These are phyloP conservation scores for Ellobius talpinus DNA, from an alignment of 2,113 vertebrate genomes.

Conservation along the genomic window DNA sequence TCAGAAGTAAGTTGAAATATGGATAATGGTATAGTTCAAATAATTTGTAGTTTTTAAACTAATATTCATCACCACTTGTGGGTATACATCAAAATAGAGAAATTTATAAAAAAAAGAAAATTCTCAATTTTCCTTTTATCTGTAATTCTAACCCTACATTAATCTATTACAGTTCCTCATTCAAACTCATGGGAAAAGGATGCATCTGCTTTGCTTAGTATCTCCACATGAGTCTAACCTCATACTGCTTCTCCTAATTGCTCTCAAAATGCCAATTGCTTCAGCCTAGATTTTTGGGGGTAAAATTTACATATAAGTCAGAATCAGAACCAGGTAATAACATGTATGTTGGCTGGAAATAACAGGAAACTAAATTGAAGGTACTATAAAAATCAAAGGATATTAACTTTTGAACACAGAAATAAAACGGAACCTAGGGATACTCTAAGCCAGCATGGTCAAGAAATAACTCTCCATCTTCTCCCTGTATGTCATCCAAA, in stretches of 20 bases:
- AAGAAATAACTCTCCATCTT: not conserved
- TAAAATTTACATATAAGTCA: not conserved
- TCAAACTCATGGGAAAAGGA: not conserved
- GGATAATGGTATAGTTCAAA: not conserved
- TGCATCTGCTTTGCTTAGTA: not conserved
- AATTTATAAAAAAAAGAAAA: not conserved
- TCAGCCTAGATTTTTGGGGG: not conserved
- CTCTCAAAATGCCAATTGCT: not conserved
- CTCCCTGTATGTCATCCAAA: not conserved
- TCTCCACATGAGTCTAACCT: not conserved
- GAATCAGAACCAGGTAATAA: not conserved
- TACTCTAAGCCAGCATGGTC: not conserved
- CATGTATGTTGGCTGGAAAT: not conserved
- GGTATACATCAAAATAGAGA: not conserved
- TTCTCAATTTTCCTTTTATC: not conserved
- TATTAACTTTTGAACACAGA: not conserved
- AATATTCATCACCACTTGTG: not conserved
- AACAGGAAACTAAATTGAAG: not conserved
- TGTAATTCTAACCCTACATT: not conserved
- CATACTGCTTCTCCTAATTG: not conserved
- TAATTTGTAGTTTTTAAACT: not conserved
- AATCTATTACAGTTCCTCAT: not conserved
- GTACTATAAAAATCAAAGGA: not conserved
- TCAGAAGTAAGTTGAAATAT: constrained; percentile 30
- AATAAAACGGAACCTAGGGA: not conserved